Percentiles rank a stretch among this genome's conserved stretches.
These are phyloP conservation scores for Fopius arisanus DNA, from an alignment of 1,140 invertebrate genomes.

Conservation along the genomic window DNA sequence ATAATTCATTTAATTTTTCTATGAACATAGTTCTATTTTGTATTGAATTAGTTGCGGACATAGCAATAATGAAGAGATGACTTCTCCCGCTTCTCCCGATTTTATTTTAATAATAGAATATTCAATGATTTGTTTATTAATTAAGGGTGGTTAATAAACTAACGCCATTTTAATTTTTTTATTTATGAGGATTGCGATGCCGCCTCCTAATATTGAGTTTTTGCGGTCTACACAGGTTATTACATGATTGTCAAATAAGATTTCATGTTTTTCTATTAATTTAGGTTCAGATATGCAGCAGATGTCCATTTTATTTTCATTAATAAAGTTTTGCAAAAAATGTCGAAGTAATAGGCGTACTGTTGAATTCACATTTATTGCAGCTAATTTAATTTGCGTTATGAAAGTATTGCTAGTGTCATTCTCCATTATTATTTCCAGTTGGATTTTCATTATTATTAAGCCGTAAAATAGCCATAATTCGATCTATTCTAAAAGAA, in stretches of 20 bases:
- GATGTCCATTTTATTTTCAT: background rate
- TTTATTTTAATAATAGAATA: slow-evolving; percentile 50
- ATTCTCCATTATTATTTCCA: background rate
- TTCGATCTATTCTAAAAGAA: background rate
- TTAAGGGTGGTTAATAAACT: background rate
- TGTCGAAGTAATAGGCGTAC: too few relatives aligned
- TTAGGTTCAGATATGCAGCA: background rate
- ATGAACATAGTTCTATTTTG: background rate
- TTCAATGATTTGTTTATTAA: slow-evolving; percentile 2
- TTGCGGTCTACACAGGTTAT: background rate
- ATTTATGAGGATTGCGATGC: slow-evolving; percentile 20
- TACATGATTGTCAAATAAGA: background rate
- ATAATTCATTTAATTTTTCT: background rate
- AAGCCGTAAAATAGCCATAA: background rate
- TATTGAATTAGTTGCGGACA: background rate
- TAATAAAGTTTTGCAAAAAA: too few relatives aligned
- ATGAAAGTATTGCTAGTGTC: background rate
- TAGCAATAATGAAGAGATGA: slow-evolving; percentile 14
- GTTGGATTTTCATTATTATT: background rate
- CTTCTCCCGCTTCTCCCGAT: background rate
- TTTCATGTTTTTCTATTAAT: background rate
- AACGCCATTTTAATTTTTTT: background rate
- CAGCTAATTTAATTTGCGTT: background rate
- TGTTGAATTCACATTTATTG: background rate
- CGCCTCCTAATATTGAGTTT: background rate